Base-by-base conservation (phyloP, 2,113 vertebrate species). In the Junco hyemalis region DNA sequence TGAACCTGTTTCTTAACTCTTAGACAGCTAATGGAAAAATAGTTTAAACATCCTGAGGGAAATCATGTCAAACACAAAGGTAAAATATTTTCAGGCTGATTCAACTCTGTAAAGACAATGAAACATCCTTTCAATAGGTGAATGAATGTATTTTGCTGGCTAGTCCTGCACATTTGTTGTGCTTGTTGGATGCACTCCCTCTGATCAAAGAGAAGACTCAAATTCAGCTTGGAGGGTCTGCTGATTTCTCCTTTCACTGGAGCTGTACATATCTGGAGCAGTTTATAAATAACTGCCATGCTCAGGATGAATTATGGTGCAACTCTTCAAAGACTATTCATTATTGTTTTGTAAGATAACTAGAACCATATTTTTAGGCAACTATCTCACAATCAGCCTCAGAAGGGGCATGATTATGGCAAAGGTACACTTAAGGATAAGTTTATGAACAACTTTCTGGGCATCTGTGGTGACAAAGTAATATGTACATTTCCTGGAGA, bases 201-300 rank as follows among this genome's bases (percentile, higher is more conserved):
- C 69, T 8, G 2, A 68, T 73, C 68, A 94, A 91, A 95, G 15
- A 79, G 71, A 81, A 88, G 47, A 88, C 35, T 92, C 51, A 78
- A 88, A 93, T 88, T 92, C 88, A 83, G 51, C 86, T 83, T 70
- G 77, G 82, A 93, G 61, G 89, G 53, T 93, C 80, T 96, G 54
- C 28, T 18, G 33, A 86, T 87, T 81, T 92, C n/a, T 77, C 40
- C 72, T 83, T 88, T 86, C 71, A 83, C 50, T 78, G 74, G 64
- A 93, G 50, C 61, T 45, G 18, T 23, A 48, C 26, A 2, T 83
- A 86, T 86, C 89, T 94, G 53, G 68, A 93, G 59, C 61, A 86
- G 48, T 91, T 94, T 81, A 94, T 89, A 95, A 96, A 97, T 95
- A 97, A 95, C 85, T 84, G 51, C 40, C 81, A 60, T 23, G 44